Evolutionary conservation across 2,888 invertebrate species (phyloP), one percentile per base, ranked within the genome.

Genomic region (Drosophila meridionalis): DNA sequence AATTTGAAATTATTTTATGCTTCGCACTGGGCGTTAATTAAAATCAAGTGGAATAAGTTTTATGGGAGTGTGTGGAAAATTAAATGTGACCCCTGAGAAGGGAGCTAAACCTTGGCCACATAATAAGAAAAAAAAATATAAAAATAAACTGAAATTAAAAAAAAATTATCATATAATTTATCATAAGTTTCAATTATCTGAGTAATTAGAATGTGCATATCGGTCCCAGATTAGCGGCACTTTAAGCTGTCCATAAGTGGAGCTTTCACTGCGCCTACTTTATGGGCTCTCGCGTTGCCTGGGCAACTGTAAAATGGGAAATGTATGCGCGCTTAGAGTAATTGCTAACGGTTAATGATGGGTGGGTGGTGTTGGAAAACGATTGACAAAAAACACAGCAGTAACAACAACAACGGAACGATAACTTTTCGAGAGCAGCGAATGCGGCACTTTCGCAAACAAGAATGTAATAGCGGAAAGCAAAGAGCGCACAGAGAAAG

Each of bases 401-500:
- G 4, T 0, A 73, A 38, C 4, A 42, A 42, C 9, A 20, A 20
- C 20, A 53, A 48, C 30, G 1, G 4, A 32, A 52, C 68, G 73
- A 73, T 76, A 70, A 67, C 43, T 68, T 82, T 71, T 69, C 53
- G 87, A 67, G 70, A 66, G 32, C 47, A 62, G 40, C 45, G 56
- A 47, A 12, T 52, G 59, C 26, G 32, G 32, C 59, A 73, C 78
- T 78, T 76, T 76, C 64, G 60, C 57, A 58, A 62, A 65, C 43
- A 68, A 87, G 84, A 83, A 87, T 83, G 78, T 53, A 72, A 58
- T 60, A 55, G 53, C 62, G 26, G 62, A 61, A 64, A 75, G 60
- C 50, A 50, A 28, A 56, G 57, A 53, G 63, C 52, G 28, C 30
- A 53, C 67, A 88, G 89, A 84, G 89, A 84, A 87, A 84, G 89